These are phyloP conservation scores for Dryobota labecula DNA, from an alignment of 2,888 invertebrate species.

Conservation along the genomic window DNA sequence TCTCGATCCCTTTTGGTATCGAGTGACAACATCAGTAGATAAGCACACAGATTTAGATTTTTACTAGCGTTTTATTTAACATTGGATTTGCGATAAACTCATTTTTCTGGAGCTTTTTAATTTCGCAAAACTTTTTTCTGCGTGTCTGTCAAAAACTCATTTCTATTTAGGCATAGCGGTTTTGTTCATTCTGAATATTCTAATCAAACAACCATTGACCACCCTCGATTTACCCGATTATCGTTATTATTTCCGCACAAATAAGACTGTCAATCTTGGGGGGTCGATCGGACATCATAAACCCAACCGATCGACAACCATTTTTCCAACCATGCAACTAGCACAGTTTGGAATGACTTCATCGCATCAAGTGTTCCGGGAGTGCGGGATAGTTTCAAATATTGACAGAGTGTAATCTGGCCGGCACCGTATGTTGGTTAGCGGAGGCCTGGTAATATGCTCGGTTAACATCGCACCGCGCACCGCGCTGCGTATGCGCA, in stretches of 20 bases:
- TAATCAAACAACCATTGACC: background rate
- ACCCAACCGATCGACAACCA: background rate
- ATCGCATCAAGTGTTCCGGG: conserved; percentile 59
- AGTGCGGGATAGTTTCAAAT: conserved; percentile 76
- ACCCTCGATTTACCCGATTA: background rate
- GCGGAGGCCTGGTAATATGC: conserved; percentile 84
- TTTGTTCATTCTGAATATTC: background rate
- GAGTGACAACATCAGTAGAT: conserved; percentile 32
- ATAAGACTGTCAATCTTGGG: background rate
- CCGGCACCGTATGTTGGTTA: conserved; percentile 81
- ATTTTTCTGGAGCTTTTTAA: background rate
- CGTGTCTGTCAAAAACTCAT: background rate
- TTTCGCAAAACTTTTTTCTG: background rate
- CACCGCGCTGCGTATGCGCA: conserved; percentile 63
- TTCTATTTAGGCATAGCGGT: background rate
- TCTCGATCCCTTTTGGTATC: conserved; percentile 34
- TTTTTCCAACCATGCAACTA: background rate
- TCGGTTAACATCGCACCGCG: conserved; percentile 79
- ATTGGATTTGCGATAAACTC: background rate
- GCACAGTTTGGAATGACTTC: conserved; percentile 53
- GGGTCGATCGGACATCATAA: background rate
- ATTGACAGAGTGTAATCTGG: conserved; percentile 89
- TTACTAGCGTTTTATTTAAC: background rate
- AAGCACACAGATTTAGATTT: conserved; percentile 26
- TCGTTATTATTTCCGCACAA: background rate